phyloP scores from a whole-genome alignment of 2,797 vertebrate species.

The Eospalax fontanierii region DNA sequence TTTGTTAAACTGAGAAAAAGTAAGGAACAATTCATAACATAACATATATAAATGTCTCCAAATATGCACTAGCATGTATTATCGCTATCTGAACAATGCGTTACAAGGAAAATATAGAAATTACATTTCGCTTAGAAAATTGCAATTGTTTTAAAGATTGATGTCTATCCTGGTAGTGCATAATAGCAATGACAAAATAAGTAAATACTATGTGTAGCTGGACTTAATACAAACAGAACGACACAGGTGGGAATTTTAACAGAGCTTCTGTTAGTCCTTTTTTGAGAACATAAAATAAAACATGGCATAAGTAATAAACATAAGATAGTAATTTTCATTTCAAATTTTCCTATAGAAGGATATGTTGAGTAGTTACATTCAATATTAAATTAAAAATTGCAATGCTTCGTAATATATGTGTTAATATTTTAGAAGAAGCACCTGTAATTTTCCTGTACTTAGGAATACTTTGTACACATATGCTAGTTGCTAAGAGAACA shows the following conservation, averaged over 20 bases:
- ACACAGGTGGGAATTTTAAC: neutral
- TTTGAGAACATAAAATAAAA: constrained; percentile 5
- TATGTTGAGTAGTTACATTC: neutral
- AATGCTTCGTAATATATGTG: neutral
- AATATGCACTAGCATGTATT: too few relatives aligned
- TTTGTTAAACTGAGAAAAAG: too few relatives aligned
- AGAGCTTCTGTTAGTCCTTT: neutral
- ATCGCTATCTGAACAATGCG: neutral
- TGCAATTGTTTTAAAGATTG: neutral
- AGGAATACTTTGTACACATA: neutral
- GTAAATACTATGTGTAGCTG: neutral
- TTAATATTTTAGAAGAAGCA: neutral
- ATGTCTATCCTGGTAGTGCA: neutral
- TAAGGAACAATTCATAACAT: too few relatives aligned
- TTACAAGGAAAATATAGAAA: neutral
- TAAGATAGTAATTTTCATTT: neutral
- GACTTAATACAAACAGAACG: neutral
- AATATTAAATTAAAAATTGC: neutral
- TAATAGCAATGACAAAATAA: neutral
- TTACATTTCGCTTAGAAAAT: neutral
- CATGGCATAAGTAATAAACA: neutral
- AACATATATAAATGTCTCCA: too few relatives aligned
- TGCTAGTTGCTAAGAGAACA: constrained; percentile 1
- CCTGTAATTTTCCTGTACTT: neutral
- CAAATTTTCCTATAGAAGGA: neutral